These are phyloP conservation scores for Athalia cordata DNA, from an alignment of 2,888 invertebrate genomes.

Conservation along the genomic window DNA sequence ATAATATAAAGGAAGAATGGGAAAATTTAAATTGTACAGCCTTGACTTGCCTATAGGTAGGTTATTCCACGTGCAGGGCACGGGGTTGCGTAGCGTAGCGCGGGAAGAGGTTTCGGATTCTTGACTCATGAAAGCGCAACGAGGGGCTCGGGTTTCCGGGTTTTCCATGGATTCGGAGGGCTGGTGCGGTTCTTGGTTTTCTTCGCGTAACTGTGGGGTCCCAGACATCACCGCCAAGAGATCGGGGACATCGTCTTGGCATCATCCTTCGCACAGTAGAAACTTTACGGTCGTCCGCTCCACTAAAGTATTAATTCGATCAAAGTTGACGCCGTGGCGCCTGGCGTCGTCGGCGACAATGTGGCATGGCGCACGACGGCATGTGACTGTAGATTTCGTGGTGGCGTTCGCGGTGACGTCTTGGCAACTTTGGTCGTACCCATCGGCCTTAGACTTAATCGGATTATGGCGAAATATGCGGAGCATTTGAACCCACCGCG, in stretches of 20 bases:
- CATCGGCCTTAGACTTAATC: slow-evolving; percentile 40
- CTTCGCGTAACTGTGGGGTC: neutral
- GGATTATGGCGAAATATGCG: slow-evolving; percentile 45
- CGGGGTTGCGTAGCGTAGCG: neutral
- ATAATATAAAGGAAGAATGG: neutral
- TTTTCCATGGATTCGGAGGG: slow-evolving; percentile 6
- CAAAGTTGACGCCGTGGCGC: slow-evolving; percentile 42
- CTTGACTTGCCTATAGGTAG: neutral
- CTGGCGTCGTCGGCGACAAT: slow-evolving; percentile 12
- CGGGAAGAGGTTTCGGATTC: slow-evolving; percentile 14
- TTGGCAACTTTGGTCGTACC: slow-evolving; percentile 42
- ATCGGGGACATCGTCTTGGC: slow-evolving; percentile 23
- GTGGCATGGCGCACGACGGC: neutral
- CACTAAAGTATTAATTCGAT: slow-evolving; percentile 45
- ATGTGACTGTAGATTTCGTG: neutral
- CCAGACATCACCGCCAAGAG: neutral
- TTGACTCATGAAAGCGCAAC: slow-evolving; percentile 41
- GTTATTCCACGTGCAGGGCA: no score
- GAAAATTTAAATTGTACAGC: slow-evolving; percentile 11
- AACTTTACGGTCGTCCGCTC: slow-evolving; percentile 42
- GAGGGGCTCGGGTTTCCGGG: slow-evolving; percentile 13
- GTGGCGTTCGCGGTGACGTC: slow-evolving; percentile 27
- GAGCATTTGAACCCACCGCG: slow-evolving; percentile 41
- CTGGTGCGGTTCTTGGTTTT: neutral
- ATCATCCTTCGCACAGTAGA: slow-evolving; percentile 25